Conservation (phyloP, 1,140 invertebrate species). For the Portunus trituberculatus region DNA sequence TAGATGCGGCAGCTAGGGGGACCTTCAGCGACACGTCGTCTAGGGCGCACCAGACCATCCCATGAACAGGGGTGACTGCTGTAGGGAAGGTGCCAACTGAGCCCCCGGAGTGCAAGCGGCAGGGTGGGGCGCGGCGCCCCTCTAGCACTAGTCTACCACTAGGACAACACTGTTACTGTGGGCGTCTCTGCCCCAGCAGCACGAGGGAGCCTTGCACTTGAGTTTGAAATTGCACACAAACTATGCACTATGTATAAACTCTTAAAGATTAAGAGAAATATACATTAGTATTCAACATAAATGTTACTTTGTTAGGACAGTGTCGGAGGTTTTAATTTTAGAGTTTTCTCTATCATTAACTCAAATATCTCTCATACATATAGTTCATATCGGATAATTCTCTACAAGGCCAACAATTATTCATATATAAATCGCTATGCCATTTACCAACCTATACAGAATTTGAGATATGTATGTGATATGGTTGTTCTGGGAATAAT, state of each 20-base stretch:
- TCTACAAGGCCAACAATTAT: constrained; percentile 68
- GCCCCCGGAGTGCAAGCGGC: constrained; percentile 15
- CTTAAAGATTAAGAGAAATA: background rate
- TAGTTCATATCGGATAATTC: constrained; percentile 29
- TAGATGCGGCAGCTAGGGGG: constrained; percentile 51
- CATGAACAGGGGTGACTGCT: background rate
- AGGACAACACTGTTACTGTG: constrained; percentile 36
- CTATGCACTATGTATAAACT: constrained; percentile 8
- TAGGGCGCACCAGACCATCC: constrained; percentile 38
- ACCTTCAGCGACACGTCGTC: constrained; percentile 34
- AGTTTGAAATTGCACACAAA: constrained; percentile 11
- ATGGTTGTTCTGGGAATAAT: constrained; percentile 65
- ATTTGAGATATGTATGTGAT: constrained; percentile 72
- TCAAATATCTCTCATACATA: background rate
- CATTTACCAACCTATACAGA: constrained; percentile 53
- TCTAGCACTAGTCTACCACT: constrained; percentile 59
- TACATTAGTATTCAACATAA: constrained; percentile 11
- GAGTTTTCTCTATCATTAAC: background rate
- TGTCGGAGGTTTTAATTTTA: background rate
- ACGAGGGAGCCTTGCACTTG: constrained; percentile 8
- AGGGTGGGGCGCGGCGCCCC: constrained; percentile 38
- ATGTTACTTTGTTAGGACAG: background rate
- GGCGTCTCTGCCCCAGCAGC: constrained; percentile 39
- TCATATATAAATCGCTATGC: constrained; percentile 58
- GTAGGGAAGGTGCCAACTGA: background rate